Percentiles rank a stretch among this genome's conserved stretches.
Evolutionary conservation across 2,113 vertebrate genomes (phyloP).

Genomic region (Pampusana beccarii): DNA sequence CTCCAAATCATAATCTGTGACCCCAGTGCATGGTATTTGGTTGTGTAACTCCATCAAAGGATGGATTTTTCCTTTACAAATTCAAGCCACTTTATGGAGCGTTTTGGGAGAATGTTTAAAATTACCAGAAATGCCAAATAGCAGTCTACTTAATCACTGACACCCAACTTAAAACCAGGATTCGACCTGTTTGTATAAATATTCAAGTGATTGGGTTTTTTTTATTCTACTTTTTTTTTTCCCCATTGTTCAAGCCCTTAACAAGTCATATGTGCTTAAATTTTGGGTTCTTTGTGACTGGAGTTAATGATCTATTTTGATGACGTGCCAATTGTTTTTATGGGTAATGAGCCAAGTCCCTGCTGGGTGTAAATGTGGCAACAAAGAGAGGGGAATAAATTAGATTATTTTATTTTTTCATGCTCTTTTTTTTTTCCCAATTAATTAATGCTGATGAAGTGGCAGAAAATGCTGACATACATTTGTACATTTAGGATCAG

Average conservation of each 20-base stretch:
- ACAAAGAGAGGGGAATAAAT: background rate
- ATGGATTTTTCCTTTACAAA: background rate
- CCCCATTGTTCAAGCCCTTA: background rate
- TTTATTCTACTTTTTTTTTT: background rate
- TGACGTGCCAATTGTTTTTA: slow-evolving; percentile 9
- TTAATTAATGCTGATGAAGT: background rate
- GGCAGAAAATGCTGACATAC: background rate
- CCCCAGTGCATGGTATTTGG: background rate
- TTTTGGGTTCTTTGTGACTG: background rate
- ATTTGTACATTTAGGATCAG: background rate
- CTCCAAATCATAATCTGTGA: background rate
- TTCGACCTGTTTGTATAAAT: background rate
- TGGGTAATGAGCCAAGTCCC: slow-evolving; percentile 20
- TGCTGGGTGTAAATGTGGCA: background rate
- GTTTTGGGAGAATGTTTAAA: background rate
- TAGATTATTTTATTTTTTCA: background rate
- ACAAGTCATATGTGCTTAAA: background rate
- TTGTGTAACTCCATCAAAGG: background rate
- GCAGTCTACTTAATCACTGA: background rate
- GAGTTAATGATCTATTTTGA: slow-evolving; percentile 17
- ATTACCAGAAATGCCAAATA: background rate
- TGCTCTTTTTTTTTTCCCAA: background rate
- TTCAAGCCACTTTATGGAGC: background rate
- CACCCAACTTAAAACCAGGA: background rate
- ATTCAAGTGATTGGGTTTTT: background rate